These are phyloP conservation scores for Chascanopsetta lugubris DNA, from an alignment of 2,113 vertebrate species.

Conservation along the genomic window DNA sequence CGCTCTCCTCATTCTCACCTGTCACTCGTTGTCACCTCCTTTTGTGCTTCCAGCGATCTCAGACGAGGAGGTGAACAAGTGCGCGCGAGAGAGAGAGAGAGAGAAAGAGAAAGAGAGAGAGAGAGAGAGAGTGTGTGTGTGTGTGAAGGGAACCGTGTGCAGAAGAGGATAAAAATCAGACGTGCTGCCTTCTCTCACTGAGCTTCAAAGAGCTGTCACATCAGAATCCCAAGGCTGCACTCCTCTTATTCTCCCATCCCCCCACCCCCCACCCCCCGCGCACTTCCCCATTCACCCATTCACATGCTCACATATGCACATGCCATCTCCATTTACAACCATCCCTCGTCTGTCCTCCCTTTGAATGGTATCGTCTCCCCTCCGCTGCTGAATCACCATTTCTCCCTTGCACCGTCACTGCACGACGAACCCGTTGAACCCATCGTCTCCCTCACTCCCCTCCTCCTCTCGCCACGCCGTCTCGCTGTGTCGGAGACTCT, in stretches of 20 bases:
- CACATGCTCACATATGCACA: conserved; percentile 6
- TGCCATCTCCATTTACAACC: conserved; percentile 25
- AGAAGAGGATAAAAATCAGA: conserved; percentile 8
- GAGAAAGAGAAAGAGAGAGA: neutral
- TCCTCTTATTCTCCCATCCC: conserved; percentile 11
- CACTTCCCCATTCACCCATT: conserved; percentile 7
- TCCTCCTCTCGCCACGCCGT: conserved; percentile 19
- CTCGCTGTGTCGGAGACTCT: conserved; percentile 25
- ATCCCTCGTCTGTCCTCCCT: conserved; percentile 3
- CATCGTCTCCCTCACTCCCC: conserved; percentile 12
- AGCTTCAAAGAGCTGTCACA: conserved; percentile 57
- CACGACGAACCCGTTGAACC: conserved; percentile 50
- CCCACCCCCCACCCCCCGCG: too few relatives aligned
- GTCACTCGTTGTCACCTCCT: conserved; percentile 38
- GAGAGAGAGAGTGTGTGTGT: neutral
- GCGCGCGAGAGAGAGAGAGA: conserved; percentile 6
- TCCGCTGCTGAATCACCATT: conserved; percentile 47
- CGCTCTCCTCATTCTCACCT: conserved; percentile 32
- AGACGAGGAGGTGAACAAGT: conserved; percentile 19
- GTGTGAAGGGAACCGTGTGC: conserved; percentile 10
- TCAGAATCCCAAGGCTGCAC: conserved; percentile 35
- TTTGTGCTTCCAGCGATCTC: conserved; percentile 21
- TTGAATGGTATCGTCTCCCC: conserved; percentile 21
- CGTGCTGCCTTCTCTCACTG: conserved; percentile 49
- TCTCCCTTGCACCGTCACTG: conserved; percentile 34